Conservation (phyloP, 2,113 vertebrate species). For the Cololabis saira region DNA sequence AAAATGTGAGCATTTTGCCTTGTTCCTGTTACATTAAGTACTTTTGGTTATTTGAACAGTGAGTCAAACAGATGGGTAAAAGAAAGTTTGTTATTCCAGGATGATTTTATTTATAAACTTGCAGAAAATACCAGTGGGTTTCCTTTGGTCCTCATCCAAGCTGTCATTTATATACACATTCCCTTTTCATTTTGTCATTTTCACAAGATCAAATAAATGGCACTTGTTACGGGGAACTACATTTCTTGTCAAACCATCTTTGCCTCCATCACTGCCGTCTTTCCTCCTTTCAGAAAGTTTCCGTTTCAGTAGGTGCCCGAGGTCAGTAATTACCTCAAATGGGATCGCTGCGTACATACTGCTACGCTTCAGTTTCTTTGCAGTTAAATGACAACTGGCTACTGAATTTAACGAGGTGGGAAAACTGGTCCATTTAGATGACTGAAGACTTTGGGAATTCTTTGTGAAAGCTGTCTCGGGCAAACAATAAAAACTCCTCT, state of each 20-base stretch:
- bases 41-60: not conserved
- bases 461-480: conserved; percentile 27
- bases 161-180: conserved; percentile 18
- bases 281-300: conserved; percentile 1
- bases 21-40: too few species aligned
- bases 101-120: too few species aligned
- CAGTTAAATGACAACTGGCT: conserved; percentile 18
- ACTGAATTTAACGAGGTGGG: conserved; percentile 24
- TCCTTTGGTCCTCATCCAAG: not conserved
- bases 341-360: conserved; percentile 38
- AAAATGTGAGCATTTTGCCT: too few species aligned
- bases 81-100: not conserved
- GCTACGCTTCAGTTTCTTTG: conserved; percentile 1
- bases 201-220: conserved; percentile 13
- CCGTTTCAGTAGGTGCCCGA: conserved; percentile 1
- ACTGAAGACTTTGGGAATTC: conserved; percentile 34
- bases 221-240: not conserved
- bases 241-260: conserved; percentile 11
- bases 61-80: not conserved
- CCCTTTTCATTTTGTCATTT: conserved; percentile 11
- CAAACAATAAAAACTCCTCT: conserved; percentile 16
- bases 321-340: conserved; percentile 27
- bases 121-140: not conserved
- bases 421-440: conserved; percentile 29
- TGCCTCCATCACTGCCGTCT: not conserved